phyloP scores from a whole-genome alignment of 2,113 vertebrate species.

The Marmota flaviventris region DNA sequence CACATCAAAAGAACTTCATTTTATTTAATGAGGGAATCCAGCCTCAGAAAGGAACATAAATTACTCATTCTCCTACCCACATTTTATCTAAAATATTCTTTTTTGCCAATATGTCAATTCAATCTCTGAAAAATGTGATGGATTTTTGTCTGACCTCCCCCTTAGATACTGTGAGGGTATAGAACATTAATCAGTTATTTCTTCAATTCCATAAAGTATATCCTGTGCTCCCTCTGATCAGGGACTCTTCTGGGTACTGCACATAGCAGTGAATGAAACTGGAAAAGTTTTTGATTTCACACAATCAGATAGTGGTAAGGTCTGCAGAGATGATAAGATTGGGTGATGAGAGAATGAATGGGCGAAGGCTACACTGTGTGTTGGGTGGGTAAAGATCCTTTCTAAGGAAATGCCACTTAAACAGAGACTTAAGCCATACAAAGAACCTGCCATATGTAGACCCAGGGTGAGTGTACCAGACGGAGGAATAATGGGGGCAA shows the following conservation, averaged over 20 bases:
- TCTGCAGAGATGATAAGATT: not conserved
- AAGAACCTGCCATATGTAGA: not conserved
- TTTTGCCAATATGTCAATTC: not conserved
- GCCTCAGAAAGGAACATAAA: not conserved
- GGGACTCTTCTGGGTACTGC: not conserved
- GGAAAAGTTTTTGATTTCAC: not conserved
- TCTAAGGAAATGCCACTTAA: not conserved
- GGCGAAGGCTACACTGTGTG: not conserved
- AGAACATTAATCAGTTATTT: not conserved
- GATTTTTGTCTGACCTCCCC: not conserved
- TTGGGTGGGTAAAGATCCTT: not conserved
- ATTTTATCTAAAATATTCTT: not conserved
- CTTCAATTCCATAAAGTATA: slow-evolving; percentile 7
- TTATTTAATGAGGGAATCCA: not conserved
- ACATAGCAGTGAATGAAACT: not conserved
- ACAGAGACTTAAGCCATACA: not conserved
- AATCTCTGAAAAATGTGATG: not conserved
- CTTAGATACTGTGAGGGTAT: not conserved
- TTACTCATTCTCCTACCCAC: not conserved
- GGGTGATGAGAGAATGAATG: not conserved
- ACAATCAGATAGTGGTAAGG: not conserved
- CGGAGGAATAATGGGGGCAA: not conserved
- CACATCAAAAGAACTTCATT: not conserved
- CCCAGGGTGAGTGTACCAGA: no score
- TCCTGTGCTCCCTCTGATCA: not conserved